phyloP scores from a whole-genome alignment of 2,888 invertebrate genomes.

The Lasioglossum vierecki region DNA sequence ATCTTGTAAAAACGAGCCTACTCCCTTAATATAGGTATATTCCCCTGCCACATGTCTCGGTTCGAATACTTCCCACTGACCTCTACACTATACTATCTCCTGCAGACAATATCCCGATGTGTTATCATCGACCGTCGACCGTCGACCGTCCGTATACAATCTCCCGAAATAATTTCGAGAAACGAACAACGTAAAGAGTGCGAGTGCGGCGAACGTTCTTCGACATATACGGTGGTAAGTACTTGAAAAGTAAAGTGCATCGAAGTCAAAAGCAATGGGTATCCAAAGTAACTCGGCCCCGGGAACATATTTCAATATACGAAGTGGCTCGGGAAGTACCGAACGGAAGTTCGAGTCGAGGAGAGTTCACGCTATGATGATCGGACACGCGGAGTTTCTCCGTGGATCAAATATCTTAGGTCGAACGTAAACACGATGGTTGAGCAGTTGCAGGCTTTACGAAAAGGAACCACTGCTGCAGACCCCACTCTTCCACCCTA shows the following conservation, averaged over 20 bases:
- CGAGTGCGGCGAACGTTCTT: not conserved
- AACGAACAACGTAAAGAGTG: not conserved
- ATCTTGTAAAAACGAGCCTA: no score
- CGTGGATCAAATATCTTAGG: not conserved
- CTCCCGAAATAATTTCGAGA: not conserved
- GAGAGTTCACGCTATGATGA: not conserved
- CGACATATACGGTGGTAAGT: not conserved
- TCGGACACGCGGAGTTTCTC: not conserved
- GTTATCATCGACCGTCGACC: not conserved
- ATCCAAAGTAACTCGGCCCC: not conserved
- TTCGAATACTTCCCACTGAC: not conserved
- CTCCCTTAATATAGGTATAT: not conserved
- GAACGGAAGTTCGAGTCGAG: not conserved
- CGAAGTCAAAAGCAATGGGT: not conserved
- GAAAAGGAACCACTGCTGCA: not conserved
- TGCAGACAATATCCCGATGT: not conserved
- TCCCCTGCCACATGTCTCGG: not conserved
- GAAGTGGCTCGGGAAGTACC: not conserved
- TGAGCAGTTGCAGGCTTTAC: not conserved
- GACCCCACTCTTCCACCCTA: not conserved
- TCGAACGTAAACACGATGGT: constrained; percentile 4
- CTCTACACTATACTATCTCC: not conserved
- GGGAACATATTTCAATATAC: not conserved
- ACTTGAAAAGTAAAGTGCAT: not conserved
- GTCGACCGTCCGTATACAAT: not conserved